Percentiles rank a stretch among this genome's conserved stretches.
phyloP scores from a whole-genome alignment of 2,797 vertebrate species.

The Sebastolobus alascanus region DNA sequence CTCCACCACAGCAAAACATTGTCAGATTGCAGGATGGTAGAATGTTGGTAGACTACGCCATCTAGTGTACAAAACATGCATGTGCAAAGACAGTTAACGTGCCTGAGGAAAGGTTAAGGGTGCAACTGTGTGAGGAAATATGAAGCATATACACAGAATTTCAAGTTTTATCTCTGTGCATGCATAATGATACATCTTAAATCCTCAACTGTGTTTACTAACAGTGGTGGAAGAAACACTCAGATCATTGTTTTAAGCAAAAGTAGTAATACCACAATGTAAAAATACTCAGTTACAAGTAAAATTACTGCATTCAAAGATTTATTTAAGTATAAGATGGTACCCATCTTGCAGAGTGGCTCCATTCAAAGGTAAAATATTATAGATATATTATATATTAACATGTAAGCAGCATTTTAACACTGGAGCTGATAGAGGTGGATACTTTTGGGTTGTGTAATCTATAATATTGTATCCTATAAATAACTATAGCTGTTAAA shows the following conservation, averaged over 20 bases:
- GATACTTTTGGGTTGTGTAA: too few relatives aligned
- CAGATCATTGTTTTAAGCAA: background rate
- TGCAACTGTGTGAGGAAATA: background rate
- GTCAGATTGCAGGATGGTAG: background rate
- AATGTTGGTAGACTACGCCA: conserved; percentile 42
- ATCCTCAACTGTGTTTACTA: background rate
- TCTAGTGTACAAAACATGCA: conserved; percentile 65
- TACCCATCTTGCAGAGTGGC: too few relatives aligned
- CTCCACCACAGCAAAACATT: background rate
- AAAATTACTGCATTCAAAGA: too few relatives aligned
- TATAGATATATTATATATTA: too few relatives aligned
- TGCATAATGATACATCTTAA: background rate
- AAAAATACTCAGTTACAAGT: background rate
- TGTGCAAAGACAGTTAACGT: conserved; percentile 14
- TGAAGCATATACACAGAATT: background rate
- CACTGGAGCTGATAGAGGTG: too few relatives aligned
- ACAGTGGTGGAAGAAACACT: background rate
- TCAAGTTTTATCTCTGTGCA: too few relatives aligned
- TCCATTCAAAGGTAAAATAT: too few relatives aligned
- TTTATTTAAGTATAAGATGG: too few relatives aligned
- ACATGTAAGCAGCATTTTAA: too few relatives aligned
- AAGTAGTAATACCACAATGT: background rate
- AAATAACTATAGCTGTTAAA: too few relatives aligned
- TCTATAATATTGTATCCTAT: too few relatives aligned
- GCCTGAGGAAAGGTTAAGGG: background rate